Conservation (phyloP, 2,888 invertebrate species). For the Lissocephala sabroskyi region DNA sequence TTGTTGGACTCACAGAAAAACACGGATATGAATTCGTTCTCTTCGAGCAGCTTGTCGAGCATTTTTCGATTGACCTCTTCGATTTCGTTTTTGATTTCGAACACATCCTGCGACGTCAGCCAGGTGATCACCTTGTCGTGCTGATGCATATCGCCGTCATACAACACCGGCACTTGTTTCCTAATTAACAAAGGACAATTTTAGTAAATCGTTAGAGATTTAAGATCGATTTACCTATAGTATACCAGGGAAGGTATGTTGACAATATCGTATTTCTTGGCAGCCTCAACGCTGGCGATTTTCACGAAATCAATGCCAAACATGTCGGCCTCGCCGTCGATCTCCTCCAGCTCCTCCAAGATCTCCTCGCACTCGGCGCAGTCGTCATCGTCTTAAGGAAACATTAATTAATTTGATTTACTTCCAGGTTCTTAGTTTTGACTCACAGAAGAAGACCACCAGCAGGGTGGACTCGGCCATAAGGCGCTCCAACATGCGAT, state of each 20-base stretch:
- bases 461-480: conserved; percentile 89
- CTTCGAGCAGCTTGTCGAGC: conserved; percentile 94
- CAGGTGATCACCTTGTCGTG: conserved; percentile 88
- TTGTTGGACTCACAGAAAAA: conserved; percentile 96
- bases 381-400: conserved; percentile 83
- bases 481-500: conserved; percentile 88
- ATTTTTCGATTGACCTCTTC: conserved; percentile 97
- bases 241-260: conserved; percentile 90
- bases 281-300: conserved; percentile 86
- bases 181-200: too few relatives aligned
- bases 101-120: conserved; percentile 94
- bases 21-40: conserved; percentile 95
- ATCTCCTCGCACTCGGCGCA: conserved; percentile 94
- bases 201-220: too few relatives aligned
- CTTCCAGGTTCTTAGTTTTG: fast-evolving
- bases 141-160: conserved; percentile 91
- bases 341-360: conserved; percentile 90
- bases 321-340: conserved; percentile 94
- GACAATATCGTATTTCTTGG: conserved; percentile 86
- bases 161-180: conserved; percentile 85
- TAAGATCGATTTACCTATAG: conserved; percentile 76
- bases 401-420: not conserved
- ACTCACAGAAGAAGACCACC: conserved; percentile 93
- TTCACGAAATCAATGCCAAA: conserved; percentile 97
- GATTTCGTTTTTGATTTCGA: conserved; percentile 96